Evolutionary conservation across 2,888 invertebrate genomes (phyloP), one percentile per base, ranked within the genome.

Genomic region (Cinara cedri): DNA sequence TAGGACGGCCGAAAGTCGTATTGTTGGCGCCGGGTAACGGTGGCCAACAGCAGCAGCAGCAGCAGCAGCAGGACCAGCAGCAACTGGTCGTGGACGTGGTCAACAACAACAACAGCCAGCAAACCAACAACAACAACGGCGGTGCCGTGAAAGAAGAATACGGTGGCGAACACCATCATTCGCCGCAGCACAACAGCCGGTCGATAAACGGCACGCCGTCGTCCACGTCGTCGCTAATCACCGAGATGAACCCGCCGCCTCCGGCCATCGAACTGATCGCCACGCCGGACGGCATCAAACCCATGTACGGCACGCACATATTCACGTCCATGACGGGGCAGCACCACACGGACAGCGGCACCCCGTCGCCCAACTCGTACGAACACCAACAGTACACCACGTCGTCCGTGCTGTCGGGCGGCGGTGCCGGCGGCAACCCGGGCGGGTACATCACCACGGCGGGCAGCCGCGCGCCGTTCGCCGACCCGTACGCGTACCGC

Each of bases 401-500:
- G 60, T 82, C 83, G 84, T 85, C 74, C 66, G 82, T 80, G 82
- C 82, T 72, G 84, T n/a, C 63, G 42, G 51, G 51, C 42, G 72
- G 72, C 26, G 72, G 72, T 21, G 70, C 19, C 26, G 86, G 55
- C 26, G 86, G 55, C 86, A 86, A 81, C 60, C 82, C 81, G 49
- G 82, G 83, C 71, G 85, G 86, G 19, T 86, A 87, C 81, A 85
- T 84, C 55, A 84, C 87, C 71, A 85, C 86, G 65, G 84, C 86
- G 66, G 85, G 86, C 65, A 85, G 84, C 60, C 82, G 87, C 81
- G 87, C 89, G 80, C 87, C 90, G 68, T 88, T 90, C 82, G 91
- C 91, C 85, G 88, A 91, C 83, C 92, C 92, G 85, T 91, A 91
- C 82, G 92, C 94, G 88, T 92, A 92, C 87, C 91, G 93, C 86